Percentiles rank a stretch among this genome's conserved stretches.
These are phyloP conservation scores for Perizoma flavofasciatum DNA, from an alignment of 2,888 invertebrate species.

Conservation along the genomic window DNA sequence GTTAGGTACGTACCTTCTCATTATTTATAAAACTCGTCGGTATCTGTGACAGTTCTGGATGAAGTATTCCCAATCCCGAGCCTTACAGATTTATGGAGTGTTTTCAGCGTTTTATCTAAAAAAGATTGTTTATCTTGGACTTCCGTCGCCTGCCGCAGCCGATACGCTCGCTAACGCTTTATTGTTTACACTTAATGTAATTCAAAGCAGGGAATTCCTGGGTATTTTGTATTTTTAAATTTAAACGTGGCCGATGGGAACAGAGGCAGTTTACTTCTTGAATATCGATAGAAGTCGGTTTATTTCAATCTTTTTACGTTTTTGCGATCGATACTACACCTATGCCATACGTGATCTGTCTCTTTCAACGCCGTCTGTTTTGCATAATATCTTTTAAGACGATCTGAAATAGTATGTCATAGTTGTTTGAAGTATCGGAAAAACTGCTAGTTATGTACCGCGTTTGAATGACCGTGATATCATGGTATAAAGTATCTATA, in stretches of 20 bases:
- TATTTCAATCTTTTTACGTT: constrained; percentile 66
- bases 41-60: constrained; percentile 69
- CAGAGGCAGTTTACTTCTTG: constrained; percentile 62
- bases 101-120: constrained; percentile 81
- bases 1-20: constrained; percentile 37
- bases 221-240: constrained; percentile 81
- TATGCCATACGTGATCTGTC: constrained; percentile 67
- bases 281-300: constrained; percentile 67
- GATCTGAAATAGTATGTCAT: constrained; percentile 31
- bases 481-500: constrained; percentile 12
- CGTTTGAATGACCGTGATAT: constrained; percentile 30
- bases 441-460: constrained; percentile 35
- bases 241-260: constrained; percentile 61
- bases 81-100: constrained; percentile 75
- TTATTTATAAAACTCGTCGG: constrained; percentile 49
- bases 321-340: constrained; percentile 74
- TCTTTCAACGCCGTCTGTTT: constrained; percentile 51
- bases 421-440: constrained; percentile 33
- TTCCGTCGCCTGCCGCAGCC: constrained; percentile 79
- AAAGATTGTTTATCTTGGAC: constrained; percentile 82
- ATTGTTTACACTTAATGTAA: constrained; percentile 84
- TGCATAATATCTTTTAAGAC: constrained; percentile 33
- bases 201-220: constrained; percentile 82
- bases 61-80: constrained; percentile 59
- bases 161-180: constrained; percentile 80